Evolutionary conservation across 2,113 vertebrate genomes (phyloP).

Genomic region (Sander lucioperca): DNA sequence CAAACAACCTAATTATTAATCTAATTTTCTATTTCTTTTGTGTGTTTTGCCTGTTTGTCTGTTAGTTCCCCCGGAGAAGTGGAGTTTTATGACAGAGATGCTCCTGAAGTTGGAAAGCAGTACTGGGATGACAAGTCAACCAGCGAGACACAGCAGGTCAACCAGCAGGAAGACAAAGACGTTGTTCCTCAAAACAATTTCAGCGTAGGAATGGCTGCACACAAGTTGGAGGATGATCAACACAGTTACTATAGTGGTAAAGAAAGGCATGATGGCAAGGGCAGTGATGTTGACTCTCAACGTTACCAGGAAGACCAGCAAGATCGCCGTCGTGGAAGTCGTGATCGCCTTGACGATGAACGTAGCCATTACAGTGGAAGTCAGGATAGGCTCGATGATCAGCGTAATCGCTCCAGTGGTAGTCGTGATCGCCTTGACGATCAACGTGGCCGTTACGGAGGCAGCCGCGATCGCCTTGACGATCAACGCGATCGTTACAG

Average conservation of each 20-base stretch:
- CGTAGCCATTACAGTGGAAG: constrained; percentile 3
- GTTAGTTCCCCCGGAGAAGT: constrained; percentile 55
- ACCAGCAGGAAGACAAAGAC: constrained; percentile 30
- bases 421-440: constrained; percentile 38
- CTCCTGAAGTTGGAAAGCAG: constrained; percentile 30
- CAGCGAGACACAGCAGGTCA: constrained; percentile 7
- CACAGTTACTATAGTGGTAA: constrained; percentile 39
- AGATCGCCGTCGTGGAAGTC: constrained; percentile 27
- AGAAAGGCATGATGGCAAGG: constrained; percentile 38
- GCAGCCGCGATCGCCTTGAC: constrained; percentile 17
- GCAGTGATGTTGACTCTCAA: constrained; percentile 40
- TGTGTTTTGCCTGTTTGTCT: constrained; percentile 20
- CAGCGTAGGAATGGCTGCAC: background rate
- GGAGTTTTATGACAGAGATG: constrained; percentile 67
- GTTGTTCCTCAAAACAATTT: constrained; percentile 15
- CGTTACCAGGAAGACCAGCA: constrained; percentile 39
- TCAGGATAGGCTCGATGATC: constrained; percentile 54
- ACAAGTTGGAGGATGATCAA: constrained; percentile 52
- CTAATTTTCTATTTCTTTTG: background rate
- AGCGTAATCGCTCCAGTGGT: background rate
- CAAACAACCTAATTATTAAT: background rate
- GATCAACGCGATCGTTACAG: rapidly evolving
- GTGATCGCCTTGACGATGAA: constrained; percentile 46
- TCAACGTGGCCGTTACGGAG: rapidly evolving
- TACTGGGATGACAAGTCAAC: constrained; percentile 63